A percentile compares a stretch with the other conserved stretches of the same genome.
These are phyloP conservation scores for Numida meleagris DNA, from an alignment of 2,113 vertebrate genomes.

Conservation along the genomic window DNA sequence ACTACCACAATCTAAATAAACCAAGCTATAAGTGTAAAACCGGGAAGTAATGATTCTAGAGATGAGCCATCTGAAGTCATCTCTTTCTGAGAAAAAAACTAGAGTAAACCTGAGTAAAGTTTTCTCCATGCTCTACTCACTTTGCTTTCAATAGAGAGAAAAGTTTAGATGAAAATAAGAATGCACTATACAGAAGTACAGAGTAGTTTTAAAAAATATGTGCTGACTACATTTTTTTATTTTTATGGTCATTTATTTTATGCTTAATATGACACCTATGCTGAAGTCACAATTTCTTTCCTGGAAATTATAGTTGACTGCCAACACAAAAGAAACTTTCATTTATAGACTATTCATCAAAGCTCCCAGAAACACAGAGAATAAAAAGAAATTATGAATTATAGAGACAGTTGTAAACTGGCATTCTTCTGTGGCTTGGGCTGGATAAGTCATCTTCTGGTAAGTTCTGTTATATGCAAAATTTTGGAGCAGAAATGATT, in stretches of 20 bases:
- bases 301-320: slow-evolving; percentile 19
- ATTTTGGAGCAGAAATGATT: background rate
- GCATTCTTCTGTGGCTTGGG: background rate
- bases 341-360: background rate
- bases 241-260: slow-evolving; percentile 1
- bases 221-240: background rate
- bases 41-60: background rate
- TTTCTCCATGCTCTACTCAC: background rate
- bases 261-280: background rate
- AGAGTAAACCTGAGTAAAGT: accelerated
- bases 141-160: background rate
- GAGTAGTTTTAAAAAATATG: background rate
- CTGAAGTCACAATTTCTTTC: background rate
- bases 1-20: background rate
- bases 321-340: slow-evolving; percentile 11
- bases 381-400: background rate
- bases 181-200: background rate
- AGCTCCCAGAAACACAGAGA: background rate
- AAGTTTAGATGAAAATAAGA: background rate
- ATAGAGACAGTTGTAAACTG: slow-evolving; percentile 2
- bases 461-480: background rate
- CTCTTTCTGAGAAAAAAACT: background rate
- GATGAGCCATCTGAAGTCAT: background rate
- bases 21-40: background rate
- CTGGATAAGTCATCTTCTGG: background rate